Conservation (phyloP, 1,140 invertebrate genomes). For the Diprion similis region DNA sequence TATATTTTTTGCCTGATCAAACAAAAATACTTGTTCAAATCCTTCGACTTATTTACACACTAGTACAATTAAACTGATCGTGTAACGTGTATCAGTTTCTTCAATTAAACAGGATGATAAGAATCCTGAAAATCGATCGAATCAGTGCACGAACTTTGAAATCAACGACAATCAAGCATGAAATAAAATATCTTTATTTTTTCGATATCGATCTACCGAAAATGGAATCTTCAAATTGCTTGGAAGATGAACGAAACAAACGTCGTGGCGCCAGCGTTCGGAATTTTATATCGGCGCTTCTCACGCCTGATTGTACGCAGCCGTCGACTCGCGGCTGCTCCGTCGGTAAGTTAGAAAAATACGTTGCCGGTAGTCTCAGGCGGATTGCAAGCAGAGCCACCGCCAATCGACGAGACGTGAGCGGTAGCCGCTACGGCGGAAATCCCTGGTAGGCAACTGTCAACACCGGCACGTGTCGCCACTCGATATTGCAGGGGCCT, state of each 20-base stretch:
- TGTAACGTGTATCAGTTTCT: too few species aligned
- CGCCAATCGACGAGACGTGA: slow-evolving; percentile 5
- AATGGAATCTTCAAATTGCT: too few species aligned
- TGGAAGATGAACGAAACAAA: slow-evolving; percentile 10
- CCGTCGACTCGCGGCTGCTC: neutral
- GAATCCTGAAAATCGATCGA: too few species aligned
- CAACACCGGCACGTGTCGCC: slow-evolving; percentile 55
- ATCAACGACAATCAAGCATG: too few species aligned
- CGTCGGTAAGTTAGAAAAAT: slow-evolving; percentile 44
- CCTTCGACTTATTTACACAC: too few species aligned
- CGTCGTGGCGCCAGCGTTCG: slow-evolving; percentile 17
- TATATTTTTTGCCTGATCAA: too few species aligned
- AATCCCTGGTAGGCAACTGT: slow-evolving; percentile 33
- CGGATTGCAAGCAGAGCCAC: slow-evolving; percentile 33
- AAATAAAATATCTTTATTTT: too few species aligned
- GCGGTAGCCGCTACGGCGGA: slow-evolving; percentile 21
- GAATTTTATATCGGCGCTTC: neutral
- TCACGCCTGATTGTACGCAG: slow-evolving; percentile 1
- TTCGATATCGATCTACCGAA: too few species aligned
- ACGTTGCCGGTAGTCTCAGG: slow-evolving; percentile 43
- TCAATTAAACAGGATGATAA: too few species aligned
- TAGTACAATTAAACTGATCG: too few species aligned
- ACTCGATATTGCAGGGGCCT: slow-evolving; percentile 47
- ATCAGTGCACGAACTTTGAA: too few species aligned
- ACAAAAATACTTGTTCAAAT: too few species aligned